A percentile compares a stretch with the other conserved stretches of the same genome.
Conservation (phyloP, 2,797 vertebrate genomes). For the Atherinosoma microstoma region DNA sequence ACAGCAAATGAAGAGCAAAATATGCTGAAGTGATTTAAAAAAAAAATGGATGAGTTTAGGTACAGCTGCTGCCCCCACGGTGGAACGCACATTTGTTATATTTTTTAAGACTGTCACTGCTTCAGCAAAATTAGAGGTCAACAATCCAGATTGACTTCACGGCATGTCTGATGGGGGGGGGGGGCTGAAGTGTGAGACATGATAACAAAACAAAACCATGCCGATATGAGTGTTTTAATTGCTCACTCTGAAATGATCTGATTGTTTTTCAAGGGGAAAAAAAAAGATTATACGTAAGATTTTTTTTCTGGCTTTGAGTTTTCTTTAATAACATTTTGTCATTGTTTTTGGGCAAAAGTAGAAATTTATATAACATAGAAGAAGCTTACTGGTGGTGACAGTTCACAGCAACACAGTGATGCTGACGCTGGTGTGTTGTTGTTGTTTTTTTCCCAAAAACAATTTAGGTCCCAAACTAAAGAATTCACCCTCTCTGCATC, state of each 20-base stretch:
- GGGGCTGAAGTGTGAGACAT: slow-evolving; percentile 44
- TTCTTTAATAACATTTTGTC: slow-evolving; percentile 44
- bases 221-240: slow-evolving; percentile 37
- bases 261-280: neutral
- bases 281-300: neutral
- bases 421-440: neutral
- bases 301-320: slow-evolving; percentile 37
- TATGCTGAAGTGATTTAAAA: slow-evolving; percentile 34
- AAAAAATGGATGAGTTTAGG: slow-evolving; percentile 30
- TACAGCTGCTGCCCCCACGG: slow-evolving; percentile 21
- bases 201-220: slow-evolving; percentile 52
- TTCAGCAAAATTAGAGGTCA: slow-evolving; percentile 5
- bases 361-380: neutral
- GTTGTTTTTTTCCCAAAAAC: no score
- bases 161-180: slow-evolving; percentile 24
- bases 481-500: slow-evolving; percentile 56
- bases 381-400: neutral
- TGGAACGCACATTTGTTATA: slow-evolving; percentile 33
- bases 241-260: slow-evolving; percentile 28
- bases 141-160: slow-evolving; percentile 30
- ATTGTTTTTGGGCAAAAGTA: slow-evolving; percentile 26
- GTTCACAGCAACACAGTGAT: neutral
- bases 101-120: slow-evolving; percentile 27
- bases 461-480: slow-evolving; percentile 15
- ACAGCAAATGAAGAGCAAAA: slow-evolving; percentile 51